A percentile compares a stretch with the other conserved stretches of the same genome.
These are phyloP conservation scores for Pheosia gnoma DNA, from an alignment of 2,888 invertebrate genomes.

Conservation along the genomic window DNA sequence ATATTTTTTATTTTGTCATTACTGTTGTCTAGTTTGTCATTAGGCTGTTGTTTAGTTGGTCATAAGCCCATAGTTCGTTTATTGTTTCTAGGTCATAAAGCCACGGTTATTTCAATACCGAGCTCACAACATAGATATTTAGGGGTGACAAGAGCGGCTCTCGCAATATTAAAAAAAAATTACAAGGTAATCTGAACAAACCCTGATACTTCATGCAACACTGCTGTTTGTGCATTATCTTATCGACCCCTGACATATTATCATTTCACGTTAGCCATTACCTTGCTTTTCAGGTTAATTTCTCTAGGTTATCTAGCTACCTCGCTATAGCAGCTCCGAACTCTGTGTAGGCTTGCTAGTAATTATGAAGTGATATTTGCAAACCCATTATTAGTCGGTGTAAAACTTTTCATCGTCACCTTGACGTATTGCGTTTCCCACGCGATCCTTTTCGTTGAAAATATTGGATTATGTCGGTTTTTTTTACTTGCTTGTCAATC, in stretches of 20 bases:
- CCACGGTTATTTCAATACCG: too few species aligned
- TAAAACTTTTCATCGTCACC: slow-evolving; percentile 3
- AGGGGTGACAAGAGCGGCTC: too few species aligned
- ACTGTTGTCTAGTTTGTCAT: too few species aligned
- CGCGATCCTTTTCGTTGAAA: slow-evolving; percentile 1
- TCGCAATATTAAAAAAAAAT: too few species aligned
- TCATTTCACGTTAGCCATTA: not conserved
- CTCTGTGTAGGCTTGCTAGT: too few species aligned
- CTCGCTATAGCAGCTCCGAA: not conserved
- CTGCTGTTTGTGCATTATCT: not conserved
- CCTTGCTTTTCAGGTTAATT: not conserved
- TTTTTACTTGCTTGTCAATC: not conserved
- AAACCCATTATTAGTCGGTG: slow-evolving; percentile 1
- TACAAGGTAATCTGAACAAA: not conserved
- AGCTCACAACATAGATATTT: too few species aligned
- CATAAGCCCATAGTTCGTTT: too few species aligned
- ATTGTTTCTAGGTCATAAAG: too few species aligned
- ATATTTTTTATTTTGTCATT: too few species aligned
- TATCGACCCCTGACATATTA: not conserved
- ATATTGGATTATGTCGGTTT: not conserved
- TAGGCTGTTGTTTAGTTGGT: too few species aligned
- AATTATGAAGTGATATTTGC: slow-evolving; percentile 4
- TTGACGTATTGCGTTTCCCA: slow-evolving; percentile 3
- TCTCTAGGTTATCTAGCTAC: not conserved
- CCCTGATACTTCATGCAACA: not conserved